A percentile compares a stretch with the other conserved stretches of the same genome.
Conservation (phyloP, 2,113 vertebrate species). For the Climacteris rufus region DNA sequence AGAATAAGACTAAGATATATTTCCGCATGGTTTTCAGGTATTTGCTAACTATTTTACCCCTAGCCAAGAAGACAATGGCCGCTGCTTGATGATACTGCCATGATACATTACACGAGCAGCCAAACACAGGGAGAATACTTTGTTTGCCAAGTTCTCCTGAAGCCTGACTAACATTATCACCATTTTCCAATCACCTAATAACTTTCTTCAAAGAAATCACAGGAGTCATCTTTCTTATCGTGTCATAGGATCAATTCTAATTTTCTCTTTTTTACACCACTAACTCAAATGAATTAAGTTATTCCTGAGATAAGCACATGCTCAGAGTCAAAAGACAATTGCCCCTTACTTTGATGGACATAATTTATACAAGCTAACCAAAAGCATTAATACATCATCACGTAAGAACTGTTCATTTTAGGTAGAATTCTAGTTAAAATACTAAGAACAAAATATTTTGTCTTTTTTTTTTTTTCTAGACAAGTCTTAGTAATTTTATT, state of each 20-base stretch:
- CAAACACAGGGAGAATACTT: background rate
- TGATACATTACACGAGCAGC: background rate
- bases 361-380: background rate
- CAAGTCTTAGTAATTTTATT: background rate
- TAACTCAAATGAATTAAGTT: background rate
- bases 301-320: background rate
- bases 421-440: background rate
- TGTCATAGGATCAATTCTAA: background rate
- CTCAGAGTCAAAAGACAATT: background rate
- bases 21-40: no score
- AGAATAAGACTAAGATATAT: no score
- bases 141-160: background rate
- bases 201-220: background rate
- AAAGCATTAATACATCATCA: background rate
- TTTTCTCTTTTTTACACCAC: background rate
- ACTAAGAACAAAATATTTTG: background rate
- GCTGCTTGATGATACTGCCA: accelerated
- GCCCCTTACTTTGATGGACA: background rate
- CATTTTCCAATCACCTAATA: background rate
- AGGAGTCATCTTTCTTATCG: background rate
- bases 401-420: background rate
- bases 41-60: background rate
- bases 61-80: background rate
- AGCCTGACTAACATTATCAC: background rate
- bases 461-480: background rate